Percentiles rank a stretch among this genome's conserved stretches.
phyloP scores from a whole-genome alignment of 2,797 vertebrate species.

The Microctenopoma lineatum region DNA sequence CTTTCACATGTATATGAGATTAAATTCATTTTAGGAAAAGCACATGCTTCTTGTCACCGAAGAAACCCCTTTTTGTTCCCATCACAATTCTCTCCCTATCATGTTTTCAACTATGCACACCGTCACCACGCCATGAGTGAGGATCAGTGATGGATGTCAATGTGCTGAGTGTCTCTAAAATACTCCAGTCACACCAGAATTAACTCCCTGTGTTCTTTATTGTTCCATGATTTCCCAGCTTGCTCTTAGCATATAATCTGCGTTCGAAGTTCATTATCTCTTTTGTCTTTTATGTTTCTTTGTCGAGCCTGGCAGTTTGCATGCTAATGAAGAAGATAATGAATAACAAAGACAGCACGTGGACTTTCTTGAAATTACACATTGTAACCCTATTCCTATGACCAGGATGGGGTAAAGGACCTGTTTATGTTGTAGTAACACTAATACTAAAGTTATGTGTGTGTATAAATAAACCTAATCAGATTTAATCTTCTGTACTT shows the following conservation, averaged over 20 bases:
- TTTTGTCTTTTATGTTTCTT: conserved; percentile 18
- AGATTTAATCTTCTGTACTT: too few species aligned
- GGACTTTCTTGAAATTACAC: not conserved
- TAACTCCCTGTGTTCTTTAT: conserved; percentile 47
- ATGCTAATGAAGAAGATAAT: not conserved
- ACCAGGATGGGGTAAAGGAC: too few species aligned
- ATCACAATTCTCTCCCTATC: conserved; percentile 33
- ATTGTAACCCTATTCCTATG: too few species aligned
- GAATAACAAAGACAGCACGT: conserved; percentile 2
- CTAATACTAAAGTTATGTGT: too few species aligned
- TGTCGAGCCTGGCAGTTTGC: not conserved
- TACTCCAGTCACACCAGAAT: conserved; percentile 57
- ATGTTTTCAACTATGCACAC: conserved; percentile 25
- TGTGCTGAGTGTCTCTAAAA: conserved; percentile 65
- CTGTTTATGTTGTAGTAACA: too few species aligned
- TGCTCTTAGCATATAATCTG: conserved; percentile 13
- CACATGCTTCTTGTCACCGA: conserved; percentile 66
- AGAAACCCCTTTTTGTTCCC: conserved; percentile 35
- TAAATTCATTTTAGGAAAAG: conserved; percentile 80
- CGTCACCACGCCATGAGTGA: conserved; percentile 41
- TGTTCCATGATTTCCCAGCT: conserved; percentile 21
- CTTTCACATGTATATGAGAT: conserved; percentile 76
- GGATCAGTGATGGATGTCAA: conserved; percentile 69
- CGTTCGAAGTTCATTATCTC: not conserved
- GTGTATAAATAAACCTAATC: too few species aligned